phyloP scores from a whole-genome alignment of 2,797 vertebrate genomes.

The Otolemur crassicaudatus region DNA sequence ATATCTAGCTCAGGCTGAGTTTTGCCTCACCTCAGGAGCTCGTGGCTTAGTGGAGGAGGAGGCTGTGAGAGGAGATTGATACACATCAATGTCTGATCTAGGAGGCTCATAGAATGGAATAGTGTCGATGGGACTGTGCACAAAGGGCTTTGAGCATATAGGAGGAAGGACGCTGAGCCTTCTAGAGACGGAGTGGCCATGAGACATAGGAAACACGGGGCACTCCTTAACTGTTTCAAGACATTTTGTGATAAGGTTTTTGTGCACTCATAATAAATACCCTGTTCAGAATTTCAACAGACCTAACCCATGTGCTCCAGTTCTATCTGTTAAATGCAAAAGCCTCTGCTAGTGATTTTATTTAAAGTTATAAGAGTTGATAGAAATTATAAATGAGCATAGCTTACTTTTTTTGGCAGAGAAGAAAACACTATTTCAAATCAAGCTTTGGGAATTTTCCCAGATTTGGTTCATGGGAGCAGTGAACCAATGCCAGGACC shows the following conservation, averaged over 20 bases:
- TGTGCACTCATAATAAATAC: not conserved
- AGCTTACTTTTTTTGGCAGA: not conserved
- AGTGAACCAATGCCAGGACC: constrained; percentile 19
- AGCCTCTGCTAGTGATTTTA: not conserved
- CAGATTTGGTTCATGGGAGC: constrained; percentile 47
- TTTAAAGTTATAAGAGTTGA: not conserved
- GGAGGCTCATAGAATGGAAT: not conserved
- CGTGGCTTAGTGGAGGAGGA: not conserved
- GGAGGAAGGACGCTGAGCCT: not conserved
- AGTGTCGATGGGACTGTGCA: not conserved
- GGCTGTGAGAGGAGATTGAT: not conserved
- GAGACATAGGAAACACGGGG: not conserved
- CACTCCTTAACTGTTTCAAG: not conserved
- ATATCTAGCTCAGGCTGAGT: not conserved
- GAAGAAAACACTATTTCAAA: constrained; percentile 58
- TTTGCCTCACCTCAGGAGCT: not conserved
- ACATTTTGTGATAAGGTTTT: not conserved
- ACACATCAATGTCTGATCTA: too few relatives aligned
- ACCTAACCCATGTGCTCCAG: not conserved
- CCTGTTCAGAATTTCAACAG: not conserved
- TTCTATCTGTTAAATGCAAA: constrained; percentile 12
- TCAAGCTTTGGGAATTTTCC: constrained; percentile 76
- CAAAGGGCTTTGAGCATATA: not conserved
- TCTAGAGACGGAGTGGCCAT: not conserved
- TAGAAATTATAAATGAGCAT: constrained; percentile 12